Base-by-base conservation (phyloP, 1,140 invertebrate genomes). In the Euschistus heros region DNA sequence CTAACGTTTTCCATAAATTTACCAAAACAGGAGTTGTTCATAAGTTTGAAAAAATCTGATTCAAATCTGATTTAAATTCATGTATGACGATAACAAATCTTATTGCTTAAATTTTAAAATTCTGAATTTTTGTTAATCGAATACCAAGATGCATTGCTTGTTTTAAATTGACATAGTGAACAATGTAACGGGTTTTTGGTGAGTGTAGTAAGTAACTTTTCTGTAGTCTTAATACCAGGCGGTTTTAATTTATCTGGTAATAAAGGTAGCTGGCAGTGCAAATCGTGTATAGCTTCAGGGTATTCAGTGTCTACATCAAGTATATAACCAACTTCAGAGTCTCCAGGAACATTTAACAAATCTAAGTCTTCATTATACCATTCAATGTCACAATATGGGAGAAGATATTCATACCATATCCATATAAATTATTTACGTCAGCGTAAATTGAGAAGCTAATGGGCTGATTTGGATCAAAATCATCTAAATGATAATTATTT, bases 371-470 rank as follows among this genome's bases (percentile, higher is more conserved):
- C 14, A 54, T 70, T 65, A 20, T 75, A 62, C 76, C 77, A 82
- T 69, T 76, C 59, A 74, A 81, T 82, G 37, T 72, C 68, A 44
- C 8, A 10, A 44, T 44, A 44, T 17, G 78, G 78, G 47, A 81
- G 70, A 66, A 69, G 67, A 76, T 69, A 22, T 70, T 74, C 77
- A 81, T 79, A 13, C 75, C 74, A 63, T 68, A 74, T 10, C 80
- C 80, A 75, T 84, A 83, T 55, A 80, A 69, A 73, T 81, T 81
- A 70, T 80, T 81, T 8, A 72, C 74, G 76, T 81, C 80, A n/a
- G 75, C 73, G 72, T 81, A 80, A 22, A 73, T 69, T 18, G 80
- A 57, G 72, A 72, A 78, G 13, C 70, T 73, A 42, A 54, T 63
- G 20, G 63, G 55, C 68, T 76, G 63, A 44, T 65, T 69, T 17